Evolutionary conservation across 2,888 invertebrate genomes (phyloP).

Genomic region (Trissolcus japonicus): DNA sequence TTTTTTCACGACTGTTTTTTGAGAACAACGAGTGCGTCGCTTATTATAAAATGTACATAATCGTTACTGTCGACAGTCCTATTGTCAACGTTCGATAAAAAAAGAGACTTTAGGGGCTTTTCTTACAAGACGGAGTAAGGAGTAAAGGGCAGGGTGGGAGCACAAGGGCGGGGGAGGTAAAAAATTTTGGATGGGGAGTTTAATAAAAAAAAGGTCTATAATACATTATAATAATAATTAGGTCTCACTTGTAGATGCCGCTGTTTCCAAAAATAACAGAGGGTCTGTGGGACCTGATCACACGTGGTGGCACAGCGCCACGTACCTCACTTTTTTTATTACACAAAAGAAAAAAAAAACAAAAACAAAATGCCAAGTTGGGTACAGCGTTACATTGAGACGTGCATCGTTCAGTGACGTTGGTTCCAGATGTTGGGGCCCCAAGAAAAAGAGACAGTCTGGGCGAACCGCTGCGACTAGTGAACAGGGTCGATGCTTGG

Average conservation of each 20-base stretch:
- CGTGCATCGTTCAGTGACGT: conserved; percentile 26
- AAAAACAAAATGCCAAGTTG: conserved; percentile 41
- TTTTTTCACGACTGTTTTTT: conserved; percentile 49
- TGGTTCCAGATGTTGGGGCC: conserved; percentile 25
- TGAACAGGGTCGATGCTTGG: conserved; percentile 46
- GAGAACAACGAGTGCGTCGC: conserved; percentile 59
- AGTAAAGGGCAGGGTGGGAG: conserved; percentile 29
- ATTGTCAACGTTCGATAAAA: conserved; percentile 61
- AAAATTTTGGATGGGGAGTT: conserved; percentile 55
- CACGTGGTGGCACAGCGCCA: conserved; percentile 6
- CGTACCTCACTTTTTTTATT: conserved; percentile 9
- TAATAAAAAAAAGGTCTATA: conserved; percentile 62
- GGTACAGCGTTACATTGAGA: conserved; percentile 32
- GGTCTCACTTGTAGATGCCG: conserved; percentile 65
- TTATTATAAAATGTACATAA: conserved; percentile 65
- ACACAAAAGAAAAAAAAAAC: conserved; percentile 19
- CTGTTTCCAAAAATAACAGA: conserved; percentile 50
- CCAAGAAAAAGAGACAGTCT: not conserved
- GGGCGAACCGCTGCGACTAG: conserved; percentile 55
- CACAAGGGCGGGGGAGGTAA: conserved; percentile 35
- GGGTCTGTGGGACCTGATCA: conserved; percentile 16
- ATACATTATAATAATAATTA: conserved; percentile 68
- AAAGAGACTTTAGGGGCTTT: conserved; percentile 41
- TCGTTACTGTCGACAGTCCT: conserved; percentile 53
- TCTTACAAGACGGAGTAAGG: conserved; percentile 30